These are phyloP conservation scores for Neosalanx taihuensis DNA, from an alignment of 2,797 vertebrate genomes.

Conservation along the genomic window DNA sequence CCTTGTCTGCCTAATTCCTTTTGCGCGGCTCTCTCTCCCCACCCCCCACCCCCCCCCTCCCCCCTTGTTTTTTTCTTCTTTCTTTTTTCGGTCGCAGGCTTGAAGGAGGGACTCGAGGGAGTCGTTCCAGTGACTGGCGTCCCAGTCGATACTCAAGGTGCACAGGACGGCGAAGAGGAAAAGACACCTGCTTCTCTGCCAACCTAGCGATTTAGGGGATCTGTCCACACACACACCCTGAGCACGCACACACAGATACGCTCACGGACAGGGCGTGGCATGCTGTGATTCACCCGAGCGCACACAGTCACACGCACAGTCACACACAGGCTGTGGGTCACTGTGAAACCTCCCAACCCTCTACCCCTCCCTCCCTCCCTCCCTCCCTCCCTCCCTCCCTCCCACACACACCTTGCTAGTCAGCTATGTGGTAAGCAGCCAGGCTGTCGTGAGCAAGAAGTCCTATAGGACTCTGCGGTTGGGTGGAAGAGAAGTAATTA, in stretches of 20 bases:
- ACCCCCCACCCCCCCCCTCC: too few species aligned
- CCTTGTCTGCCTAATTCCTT: conserved; percentile 59
- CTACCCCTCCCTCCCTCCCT: too few species aligned
- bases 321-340: neutral
- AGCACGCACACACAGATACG: neutral
- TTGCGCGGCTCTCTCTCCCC: conserved; percentile 1
- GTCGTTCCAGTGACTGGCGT: conserved; percentile 49
- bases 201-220: conserved; percentile 20
- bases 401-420: conserved; percentile 23
- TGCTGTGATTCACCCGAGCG: neutral
- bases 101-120: conserved; percentile 42
- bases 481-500: conserved; percentile 57
- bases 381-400: too few species aligned
- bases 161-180: conserved; percentile 46
- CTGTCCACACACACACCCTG: neutral
- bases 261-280: neutral
- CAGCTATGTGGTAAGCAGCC: conserved; percentile 42
- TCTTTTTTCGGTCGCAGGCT: conserved; percentile 33
- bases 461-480: conserved; percentile 43
- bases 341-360: too few species aligned
- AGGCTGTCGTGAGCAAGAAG: conserved; percentile 24
- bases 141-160: conserved; percentile 37
- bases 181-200: conserved; percentile 44
- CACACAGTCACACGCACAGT: conserved; percentile 23
- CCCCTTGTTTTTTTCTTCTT: conserved; percentile 31